These are phyloP conservation scores for Nymphalis urticae DNA, from an alignment of 2,888 invertebrate genomes.

Conservation along the genomic window DNA sequence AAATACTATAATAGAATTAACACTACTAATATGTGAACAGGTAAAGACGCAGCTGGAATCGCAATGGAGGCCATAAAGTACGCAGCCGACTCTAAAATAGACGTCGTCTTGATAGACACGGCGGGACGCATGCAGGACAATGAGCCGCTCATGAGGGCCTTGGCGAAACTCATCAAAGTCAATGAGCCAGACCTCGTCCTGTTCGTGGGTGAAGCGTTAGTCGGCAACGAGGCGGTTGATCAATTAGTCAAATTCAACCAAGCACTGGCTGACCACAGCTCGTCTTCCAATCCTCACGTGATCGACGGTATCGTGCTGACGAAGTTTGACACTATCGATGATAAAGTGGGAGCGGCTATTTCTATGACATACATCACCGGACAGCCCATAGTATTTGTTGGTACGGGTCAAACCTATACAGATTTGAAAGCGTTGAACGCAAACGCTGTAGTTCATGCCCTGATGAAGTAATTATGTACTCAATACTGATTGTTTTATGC, in stretches of 20 bases:
- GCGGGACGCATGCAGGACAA: conserved; percentile 99
- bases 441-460: conserved; percentile 96
- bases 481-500: neutral
- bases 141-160: conserved; percentile 98
- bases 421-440: conserved; percentile 98
- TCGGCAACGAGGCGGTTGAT: conserved; percentile 99
- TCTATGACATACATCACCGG: conserved; percentile 99
- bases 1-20: no score
- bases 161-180: conserved; percentile 97
- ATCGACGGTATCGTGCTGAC: conserved; percentile 99
- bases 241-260: conserved; percentile 99
- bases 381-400: conserved; percentile 99
- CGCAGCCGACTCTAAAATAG: conserved; percentile 90
- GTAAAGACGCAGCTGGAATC: conserved; percentile 99
- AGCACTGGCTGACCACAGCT: conserved; percentile 95
- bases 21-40: conserved; percentile 52
- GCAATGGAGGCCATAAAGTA: conserved; percentile 97
- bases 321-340: conserved; percentile 99
- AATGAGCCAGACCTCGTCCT: conserved; percentile 98
- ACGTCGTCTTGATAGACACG: conserved; percentile 98
- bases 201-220: conserved; percentile 99
- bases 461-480: conserved; percentile 88
- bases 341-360: conserved; percentile 99
- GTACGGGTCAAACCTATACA: conserved; percentile 99
- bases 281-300: conserved; percentile 89